Evolutionary conservation across 2,113 vertebrate species (phyloP), one percentile per base, ranked within the genome.

Genomic region (Atractosteus spatula): DNA sequence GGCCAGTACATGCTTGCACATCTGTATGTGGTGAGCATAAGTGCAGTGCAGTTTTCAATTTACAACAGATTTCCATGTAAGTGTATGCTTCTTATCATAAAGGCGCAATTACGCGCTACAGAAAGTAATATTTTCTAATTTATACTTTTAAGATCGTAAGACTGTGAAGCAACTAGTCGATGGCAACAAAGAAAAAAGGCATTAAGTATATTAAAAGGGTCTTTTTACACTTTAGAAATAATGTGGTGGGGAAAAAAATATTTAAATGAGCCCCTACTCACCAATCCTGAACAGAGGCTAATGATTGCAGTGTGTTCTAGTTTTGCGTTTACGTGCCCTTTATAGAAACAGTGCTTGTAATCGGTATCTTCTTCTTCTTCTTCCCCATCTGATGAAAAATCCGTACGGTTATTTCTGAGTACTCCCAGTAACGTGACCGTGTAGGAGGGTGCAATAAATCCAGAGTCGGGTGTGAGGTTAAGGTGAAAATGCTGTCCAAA

Each of bases 261-360:
- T 7, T 16, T 8, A 62, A 29, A 11, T 43, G 76, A 61, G 73
- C 80, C 79, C 29, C 80, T 80, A 91, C 97, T 98, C 89, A 99
- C 97, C 96, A 99, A 94, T 79, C 97, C 97, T 59, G 97, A 94
- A 88, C 97, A 99, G 82, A 99, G 92, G 85, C 96, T 99, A 91
- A 99, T 97, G 76, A 97, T 94, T 42, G 96, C 97, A 63, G 92
- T 93, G 83, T 98, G 95, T 78, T 95, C 92, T 47, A 90, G 83
- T 66, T 92, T 85, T 75, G 93, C 92, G 62, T 99, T 99, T 80
- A 99, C 97, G 83, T 96, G 94, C 78, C 97, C 97, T 83, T 88
- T 94, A 87, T 98, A 99, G 82, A 99, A 99, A 84, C 97, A 99
- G 83, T 98, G 97, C 80, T 92, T 93, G 78, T 97, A 91, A 81